A percentile compares a stretch with the other conserved stretches of the same genome.
phyloP scores from a whole-genome alignment of 2,888 invertebrate species.

The Isoperla grammatica region DNA sequence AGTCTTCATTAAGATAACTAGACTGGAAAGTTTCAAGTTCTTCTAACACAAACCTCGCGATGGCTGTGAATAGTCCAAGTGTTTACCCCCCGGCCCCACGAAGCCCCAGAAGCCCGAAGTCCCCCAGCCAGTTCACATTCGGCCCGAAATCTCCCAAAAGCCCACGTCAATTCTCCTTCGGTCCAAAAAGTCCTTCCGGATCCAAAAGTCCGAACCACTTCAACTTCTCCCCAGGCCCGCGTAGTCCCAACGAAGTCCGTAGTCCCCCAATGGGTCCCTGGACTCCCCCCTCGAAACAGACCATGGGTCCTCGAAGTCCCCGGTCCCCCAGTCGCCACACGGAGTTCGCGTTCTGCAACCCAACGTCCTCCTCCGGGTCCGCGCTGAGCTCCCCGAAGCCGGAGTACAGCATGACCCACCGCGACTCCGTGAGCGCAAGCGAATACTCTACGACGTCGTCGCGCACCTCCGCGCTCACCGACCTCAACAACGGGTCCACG shows the following conservation, averaged over 20 bases:
- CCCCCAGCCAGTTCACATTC: constrained; percentile 19
- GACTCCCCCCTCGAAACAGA: constrained; percentile 35
- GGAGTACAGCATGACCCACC: neutral
- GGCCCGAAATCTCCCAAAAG: neutral
- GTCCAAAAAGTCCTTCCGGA: constrained; percentile 15
- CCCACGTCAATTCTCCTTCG: constrained; percentile 13
- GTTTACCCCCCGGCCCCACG: constrained; percentile 39
- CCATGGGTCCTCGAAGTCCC: constrained; percentile 4
- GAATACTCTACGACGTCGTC: constrained; percentile 38
- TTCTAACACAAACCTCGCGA: constrained; percentile 32
- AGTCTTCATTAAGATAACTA: too few relatives aligned
- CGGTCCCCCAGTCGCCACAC: constrained; percentile 22
- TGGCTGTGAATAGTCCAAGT: constrained; percentile 56
- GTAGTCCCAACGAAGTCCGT: neutral
- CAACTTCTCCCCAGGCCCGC: constrained; percentile 7
- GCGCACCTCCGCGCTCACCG: constrained; percentile 41
- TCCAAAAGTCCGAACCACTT: constrained; percentile 18
- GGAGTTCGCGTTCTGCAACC: neutral
- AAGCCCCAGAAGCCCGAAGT: constrained; percentile 10
- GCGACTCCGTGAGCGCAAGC: constrained; percentile 11
- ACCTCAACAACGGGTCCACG: constrained; percentile 19
- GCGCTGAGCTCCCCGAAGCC: neutral
- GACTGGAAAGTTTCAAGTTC: too few relatives aligned
- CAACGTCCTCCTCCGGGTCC: neutral
- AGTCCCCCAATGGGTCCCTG: constrained; percentile 38